Evolutionary conservation across 2,113 vertebrate genomes (phyloP), one percentile per base, ranked within the genome.

Genomic region (Herpailurus yagouaroundi): DNA sequence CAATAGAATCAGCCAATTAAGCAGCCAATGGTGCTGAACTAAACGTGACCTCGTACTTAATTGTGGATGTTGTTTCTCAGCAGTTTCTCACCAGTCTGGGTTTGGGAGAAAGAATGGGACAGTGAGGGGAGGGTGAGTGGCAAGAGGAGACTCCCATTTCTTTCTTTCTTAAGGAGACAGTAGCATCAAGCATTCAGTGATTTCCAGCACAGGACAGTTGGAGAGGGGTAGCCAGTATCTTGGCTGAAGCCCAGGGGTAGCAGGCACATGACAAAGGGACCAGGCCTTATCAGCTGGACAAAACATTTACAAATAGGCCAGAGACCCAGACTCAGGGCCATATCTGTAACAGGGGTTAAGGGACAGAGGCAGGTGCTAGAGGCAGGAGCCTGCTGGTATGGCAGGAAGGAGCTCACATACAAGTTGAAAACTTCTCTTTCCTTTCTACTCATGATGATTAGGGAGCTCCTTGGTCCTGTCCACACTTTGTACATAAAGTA

Each of bases 1-100:
- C 97, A 97, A 98, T 96, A 94, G 98, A 98, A 98, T 96, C 98
- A 98, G 98, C 98, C 99, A 99, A 99, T 99, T 99, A 99, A 98
- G 97, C 98, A 98, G 98, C 97, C 71, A 80, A 97, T 97, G 97
- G 98, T 95, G 98, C 98, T 99, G 99, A 99, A 99, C 99, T 99
- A 98, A 99, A 94, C 45, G 93, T 98, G 98, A 99, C 98, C 98
- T 98, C 95, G 41, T 91, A 97, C 2, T 98, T 99, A 98, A 98
- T 98, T 98, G 98, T 98, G 97, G 81, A 94, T 92, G 97, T 97
- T 98, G 98, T 98, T 99, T 98, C 98, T 98, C 94, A 96, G 98
- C 96, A 97, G 97, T 98, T 98, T 99, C 98, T 98, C 98, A 98
- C 97, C 91, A 69, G 76, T 76, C 77, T 98, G 96, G 87, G 96